Base-by-base conservation (phyloP, 2,797 vertebrate species). In the Gymnothorax reevesii region DNA sequence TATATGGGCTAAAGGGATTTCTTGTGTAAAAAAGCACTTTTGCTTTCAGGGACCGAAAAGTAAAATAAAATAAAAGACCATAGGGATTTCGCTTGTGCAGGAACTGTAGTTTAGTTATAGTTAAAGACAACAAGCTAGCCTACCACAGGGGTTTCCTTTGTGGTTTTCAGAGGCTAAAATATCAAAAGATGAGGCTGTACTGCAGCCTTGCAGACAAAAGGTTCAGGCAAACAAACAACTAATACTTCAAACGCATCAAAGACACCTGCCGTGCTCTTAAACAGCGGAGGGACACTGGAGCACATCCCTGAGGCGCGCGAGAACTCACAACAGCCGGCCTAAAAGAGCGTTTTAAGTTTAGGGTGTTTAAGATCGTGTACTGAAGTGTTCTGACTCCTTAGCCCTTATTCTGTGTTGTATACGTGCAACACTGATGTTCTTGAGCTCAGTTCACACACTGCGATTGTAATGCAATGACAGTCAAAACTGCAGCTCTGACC, bases 161-260 rank as follows among this genome's bases (percentile, higher is more conserved):
- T 86, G 88, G 86, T 57, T 86, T 69, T 86, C 55, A 86, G 33
- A 80, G 84, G 91, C 92, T 91, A 92, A 86, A 87, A 88, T 88
- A 90, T 88, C 88, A 92, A 91, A 87, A 88, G 82, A 89, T 86
- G 49, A 85, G 87, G 82, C 88, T 54, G 57, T 83, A 88, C 84
- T 71, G 54, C 80, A 84, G 54, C 84, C 73, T 57, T 57, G 49
- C 85, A 87, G 82, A 25, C 55, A 69, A 69, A 42, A 71, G 25
- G 88, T 87, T 84, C 87, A 85, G 88, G 87, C 69, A 79, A 88
- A 87, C 55, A 82, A 75, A 88, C 84, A 85, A 86, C 87, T 89
- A 77, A 83, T 87, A 85, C 57, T 82, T 0, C 64, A 54, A 84
- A 55, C 7, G 57, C 86, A 84, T 83, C 59, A 62, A 15, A 62